These are phyloP conservation scores for Drosophila sordidula DNA, from an alignment of 2,888 invertebrate species.

Conservation along the genomic window DNA sequence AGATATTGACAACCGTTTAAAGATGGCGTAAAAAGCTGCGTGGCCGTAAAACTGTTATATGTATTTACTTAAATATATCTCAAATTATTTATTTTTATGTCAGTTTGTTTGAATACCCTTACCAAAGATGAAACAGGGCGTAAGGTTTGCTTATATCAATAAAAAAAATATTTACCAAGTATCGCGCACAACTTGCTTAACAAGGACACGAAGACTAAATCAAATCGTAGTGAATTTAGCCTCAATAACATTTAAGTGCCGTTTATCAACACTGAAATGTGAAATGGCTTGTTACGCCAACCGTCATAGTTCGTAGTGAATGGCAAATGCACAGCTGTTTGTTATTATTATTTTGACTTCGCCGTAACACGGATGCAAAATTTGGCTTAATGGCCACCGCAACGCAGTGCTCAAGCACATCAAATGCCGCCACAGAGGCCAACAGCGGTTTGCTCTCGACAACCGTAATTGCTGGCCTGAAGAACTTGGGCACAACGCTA, in stretches of 20 bases:
- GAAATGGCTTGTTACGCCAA: neutral
- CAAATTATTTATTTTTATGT: too few relatives aligned
- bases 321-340: constrained; percentile 42
- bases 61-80: too few relatives aligned
- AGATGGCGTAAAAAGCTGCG: too few relatives aligned
- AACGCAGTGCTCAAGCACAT: constrained; percentile 15
- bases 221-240: neutral
- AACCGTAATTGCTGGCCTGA: constrained; percentile 81
- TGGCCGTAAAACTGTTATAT: too few relatives aligned
- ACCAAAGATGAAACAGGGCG: too few relatives aligned
- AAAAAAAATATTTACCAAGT: too few relatives aligned
- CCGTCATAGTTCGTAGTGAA: constrained; percentile 17
- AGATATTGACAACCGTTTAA: too few relatives aligned
- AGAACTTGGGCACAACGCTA: constrained; percentile 77
- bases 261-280: neutral
- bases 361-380: constrained; percentile 4
- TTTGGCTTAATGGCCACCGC: constrained; percentile 43
- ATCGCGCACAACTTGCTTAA: too few relatives aligned
- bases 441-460: constrained; percentile 66
- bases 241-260: neutral
- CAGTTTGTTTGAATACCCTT: too few relatives aligned
- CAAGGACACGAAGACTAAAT: neutral
- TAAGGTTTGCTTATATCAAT: too few relatives aligned
- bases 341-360: constrained; percentile 20
- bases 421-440: constrained; percentile 11